Evolutionary conservation across 2,888 invertebrate species (phyloP).

Genomic region (Lithophane leautieri): DNA sequence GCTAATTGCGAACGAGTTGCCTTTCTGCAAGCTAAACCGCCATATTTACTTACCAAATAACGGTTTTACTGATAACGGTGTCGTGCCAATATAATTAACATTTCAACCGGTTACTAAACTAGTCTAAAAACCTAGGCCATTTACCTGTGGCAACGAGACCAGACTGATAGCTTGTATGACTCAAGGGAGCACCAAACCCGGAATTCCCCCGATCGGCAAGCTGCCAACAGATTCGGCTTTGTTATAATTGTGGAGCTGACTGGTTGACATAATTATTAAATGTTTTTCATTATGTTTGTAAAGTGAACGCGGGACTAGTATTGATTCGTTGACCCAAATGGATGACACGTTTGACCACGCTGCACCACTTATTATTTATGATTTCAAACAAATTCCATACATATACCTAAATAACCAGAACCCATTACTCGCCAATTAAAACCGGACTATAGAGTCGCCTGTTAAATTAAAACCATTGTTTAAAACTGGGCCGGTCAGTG

Average conservation of each 20-base stretch:
- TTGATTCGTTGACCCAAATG: slow-evolving; percentile 68
- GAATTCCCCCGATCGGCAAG: slow-evolving; percentile 61
- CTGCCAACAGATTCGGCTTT: slow-evolving; percentile 57
- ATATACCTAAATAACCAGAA: neutral
- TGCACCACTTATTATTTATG: slow-evolving; percentile 33
- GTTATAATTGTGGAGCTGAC: slow-evolving; percentile 50
- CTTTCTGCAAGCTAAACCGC: slow-evolving; percentile 25
- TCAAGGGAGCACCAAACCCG: slow-evolving; percentile 52
- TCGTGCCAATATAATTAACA: slow-evolving; percentile 57
- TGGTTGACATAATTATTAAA: slow-evolving; percentile 41
- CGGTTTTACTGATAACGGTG: slow-evolving; percentile 58
- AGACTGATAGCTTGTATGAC: slow-evolving; percentile 45
- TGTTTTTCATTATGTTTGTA: slow-evolving; percentile 16
- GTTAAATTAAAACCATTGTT: neutral
- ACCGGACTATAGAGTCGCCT: neutral
- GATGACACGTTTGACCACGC: slow-evolving; percentile 30
- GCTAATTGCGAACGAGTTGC: slow-evolving; percentile 26
- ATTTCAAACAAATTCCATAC: slow-evolving; percentile 20
- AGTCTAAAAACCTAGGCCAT: slow-evolving; percentile 52
- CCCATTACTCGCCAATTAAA: slow-evolving; percentile 5
- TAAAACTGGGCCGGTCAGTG: neutral
- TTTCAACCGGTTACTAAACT: slow-evolving; percentile 57
- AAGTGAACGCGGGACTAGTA: slow-evolving; percentile 35
- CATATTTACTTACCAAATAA: slow-evolving; percentile 50
- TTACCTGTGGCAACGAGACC: slow-evolving; percentile 34